Evolutionary conservation across 2,113 vertebrate genomes (phyloP).

Genomic region (Poicephalus meyeri): DNA sequence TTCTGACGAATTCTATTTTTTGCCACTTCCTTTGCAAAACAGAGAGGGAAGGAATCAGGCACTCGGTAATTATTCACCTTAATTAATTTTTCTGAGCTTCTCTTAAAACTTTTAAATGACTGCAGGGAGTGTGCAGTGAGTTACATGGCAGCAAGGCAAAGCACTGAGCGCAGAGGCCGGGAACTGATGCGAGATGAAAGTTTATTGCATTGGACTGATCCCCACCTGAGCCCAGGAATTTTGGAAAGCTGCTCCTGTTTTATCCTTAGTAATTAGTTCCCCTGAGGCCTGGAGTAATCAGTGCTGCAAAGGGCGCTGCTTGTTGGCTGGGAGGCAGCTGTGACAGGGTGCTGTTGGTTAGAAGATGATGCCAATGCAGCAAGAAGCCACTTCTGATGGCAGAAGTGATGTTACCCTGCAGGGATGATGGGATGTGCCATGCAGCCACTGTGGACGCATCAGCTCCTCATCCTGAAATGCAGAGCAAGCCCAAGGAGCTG

Average conservation of each 20-base stretch:
- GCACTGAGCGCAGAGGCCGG: not conserved
- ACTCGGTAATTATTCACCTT: conserved; percentile 70
- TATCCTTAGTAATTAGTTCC: conserved; percentile 57
- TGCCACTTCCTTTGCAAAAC: conserved; percentile 33
- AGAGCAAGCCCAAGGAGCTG: not conserved
- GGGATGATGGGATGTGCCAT: accelerated
- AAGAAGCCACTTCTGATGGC: not conserved
- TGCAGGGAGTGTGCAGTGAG: not conserved
- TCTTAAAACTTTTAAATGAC: not conserved
- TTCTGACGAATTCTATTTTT: conserved; percentile 63
- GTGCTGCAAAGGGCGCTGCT: not conserved
- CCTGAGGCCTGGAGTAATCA: not conserved
- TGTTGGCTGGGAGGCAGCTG: not conserved
- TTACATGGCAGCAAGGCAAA: not conserved
- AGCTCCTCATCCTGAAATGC: accelerated
- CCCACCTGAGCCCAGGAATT: conserved; percentile 38
- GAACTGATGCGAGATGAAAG: conserved; percentile 29
- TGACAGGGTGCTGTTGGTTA: not conserved
- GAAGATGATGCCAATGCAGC: not conserved
- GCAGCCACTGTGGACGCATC: accelerated
- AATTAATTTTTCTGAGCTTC: conserved; percentile 75
- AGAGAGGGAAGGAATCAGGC: conserved; percentile 17
- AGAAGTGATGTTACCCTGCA: not conserved
- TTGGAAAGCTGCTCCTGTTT: conserved; percentile 37
- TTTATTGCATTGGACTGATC: not conserved